Conservation (phyloP, 2,888 invertebrate species). For the Tyria jacobaeae region DNA sequence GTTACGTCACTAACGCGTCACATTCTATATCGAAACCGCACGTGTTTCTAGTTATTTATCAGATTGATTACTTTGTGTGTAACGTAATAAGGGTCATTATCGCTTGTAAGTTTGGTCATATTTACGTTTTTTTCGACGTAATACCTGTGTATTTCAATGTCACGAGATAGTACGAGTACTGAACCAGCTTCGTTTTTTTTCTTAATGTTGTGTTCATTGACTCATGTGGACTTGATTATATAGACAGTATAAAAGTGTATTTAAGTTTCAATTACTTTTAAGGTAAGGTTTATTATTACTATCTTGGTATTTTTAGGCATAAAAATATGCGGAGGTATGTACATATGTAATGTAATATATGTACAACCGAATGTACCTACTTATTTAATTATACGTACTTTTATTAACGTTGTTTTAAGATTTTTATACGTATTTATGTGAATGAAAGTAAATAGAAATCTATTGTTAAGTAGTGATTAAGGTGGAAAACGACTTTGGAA, state of each 20-base stretch:
- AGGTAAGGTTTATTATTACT: constrained; percentile 6
- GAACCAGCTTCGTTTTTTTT: background rate
- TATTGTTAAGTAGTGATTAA: too few species aligned
- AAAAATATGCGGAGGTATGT: too few species aligned
- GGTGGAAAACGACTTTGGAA: too few species aligned
- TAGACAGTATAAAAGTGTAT: background rate
- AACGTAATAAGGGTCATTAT: background rate
- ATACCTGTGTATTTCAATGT: constrained; percentile 4
- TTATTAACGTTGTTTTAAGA: too few species aligned
- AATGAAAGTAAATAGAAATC: too few species aligned
- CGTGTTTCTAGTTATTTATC: background rate
- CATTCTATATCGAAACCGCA: background rate
- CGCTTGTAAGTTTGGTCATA: background rate
- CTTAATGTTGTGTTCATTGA: background rate
- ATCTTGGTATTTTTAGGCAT: too few species aligned
- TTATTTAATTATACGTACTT: too few species aligned
- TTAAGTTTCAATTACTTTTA: background rate
- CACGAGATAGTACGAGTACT: background rate
- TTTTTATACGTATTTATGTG: too few species aligned
- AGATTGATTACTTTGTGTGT: background rate
- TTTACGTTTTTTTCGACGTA: background rate
- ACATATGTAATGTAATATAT: too few species aligned
- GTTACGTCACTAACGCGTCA: constrained; percentile 39
- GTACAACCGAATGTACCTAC: too few species aligned
- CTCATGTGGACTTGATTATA: background rate